A percentile compares a stretch with the other conserved stretches of the same genome.
phyloP scores from a whole-genome alignment of 2,888 invertebrate species.

The Acrobasis repandana region DNA sequence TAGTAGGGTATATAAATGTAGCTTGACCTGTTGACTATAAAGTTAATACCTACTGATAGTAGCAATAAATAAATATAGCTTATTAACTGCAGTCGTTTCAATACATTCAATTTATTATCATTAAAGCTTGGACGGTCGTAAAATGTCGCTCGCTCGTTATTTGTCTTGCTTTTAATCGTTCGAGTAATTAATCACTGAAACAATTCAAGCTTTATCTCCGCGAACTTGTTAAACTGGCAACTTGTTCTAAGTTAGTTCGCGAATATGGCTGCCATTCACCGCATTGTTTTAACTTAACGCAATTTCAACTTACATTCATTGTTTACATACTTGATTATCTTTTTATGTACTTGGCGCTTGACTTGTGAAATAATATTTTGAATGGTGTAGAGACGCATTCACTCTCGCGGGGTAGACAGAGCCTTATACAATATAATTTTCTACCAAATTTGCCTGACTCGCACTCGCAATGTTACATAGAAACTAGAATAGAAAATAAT shows the following conservation, averaged over 20 bases:
- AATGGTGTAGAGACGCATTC: constrained; percentile 4
- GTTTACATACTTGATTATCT: constrained; percentile 20
- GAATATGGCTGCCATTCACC: constrained; percentile 44
- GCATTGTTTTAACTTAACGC: constrained; percentile 44
- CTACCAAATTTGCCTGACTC: too few relatives aligned
- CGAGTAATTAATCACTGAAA: constrained; percentile 56
- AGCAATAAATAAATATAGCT: neutral
- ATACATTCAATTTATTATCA: constrained; percentile 12
- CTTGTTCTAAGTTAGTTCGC: constrained; percentile 57
- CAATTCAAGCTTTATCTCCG: constrained; percentile 55
- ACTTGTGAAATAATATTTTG: neutral
- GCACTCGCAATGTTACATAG: too few relatives aligned
- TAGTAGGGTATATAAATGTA: too few relatives aligned
- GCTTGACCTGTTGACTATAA: neutral
- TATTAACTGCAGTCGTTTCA: constrained; percentile 22
- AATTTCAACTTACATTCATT: constrained; percentile 31
- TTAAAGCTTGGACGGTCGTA: constrained; percentile 5
- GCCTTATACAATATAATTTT: too few relatives aligned
- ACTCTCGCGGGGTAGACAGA: too few relatives aligned
- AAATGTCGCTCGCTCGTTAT: constrained; percentile 15
- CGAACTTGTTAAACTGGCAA: constrained; percentile 60
- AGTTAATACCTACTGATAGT: too few relatives aligned
- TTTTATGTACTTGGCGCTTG: constrained; percentile 6
- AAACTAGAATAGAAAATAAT: too few relatives aligned
- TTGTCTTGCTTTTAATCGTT: constrained; percentile 27